phyloP scores from a whole-genome alignment of 2,888 invertebrate species.

The Osmoderma eremita region DNA sequence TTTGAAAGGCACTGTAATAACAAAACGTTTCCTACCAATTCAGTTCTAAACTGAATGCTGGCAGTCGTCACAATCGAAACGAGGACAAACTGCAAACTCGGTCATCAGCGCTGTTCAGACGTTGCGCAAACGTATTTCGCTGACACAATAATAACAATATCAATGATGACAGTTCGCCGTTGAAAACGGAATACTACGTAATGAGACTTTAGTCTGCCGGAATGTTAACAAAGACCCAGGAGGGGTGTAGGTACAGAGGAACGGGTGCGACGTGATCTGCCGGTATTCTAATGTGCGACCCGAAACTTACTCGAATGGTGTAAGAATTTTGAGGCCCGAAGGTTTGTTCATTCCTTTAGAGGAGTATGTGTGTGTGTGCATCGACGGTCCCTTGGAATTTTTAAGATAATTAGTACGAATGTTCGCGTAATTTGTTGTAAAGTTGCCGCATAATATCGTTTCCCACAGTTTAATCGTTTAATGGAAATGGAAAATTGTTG shows the following conservation, averaged over 20 bases:
- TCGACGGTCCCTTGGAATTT: slow-evolving; percentile 17
- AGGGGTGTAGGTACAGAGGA: slow-evolving; percentile 7
- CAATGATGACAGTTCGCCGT: slow-evolving; percentile 30
- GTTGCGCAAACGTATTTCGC: slow-evolving; percentile 25
- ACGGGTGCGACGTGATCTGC: slow-evolving; percentile 19
- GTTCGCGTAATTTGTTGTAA: slow-evolving; percentile 1
- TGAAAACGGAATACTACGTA: slow-evolving; percentile 24
- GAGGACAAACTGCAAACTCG: slow-evolving; percentile 23
- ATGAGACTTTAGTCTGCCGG: slow-evolving; percentile 20
- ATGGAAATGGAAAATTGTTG: neutral
- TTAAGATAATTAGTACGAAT: slow-evolving; percentile 14
- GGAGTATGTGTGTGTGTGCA: slow-evolving; percentile 9
- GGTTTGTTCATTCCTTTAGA: neutral
- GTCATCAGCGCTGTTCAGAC: slow-evolving; percentile 4
- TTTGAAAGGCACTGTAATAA: neutral
- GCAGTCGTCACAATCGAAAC: slow-evolving; percentile 23
- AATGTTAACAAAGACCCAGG: slow-evolving; percentile 28
- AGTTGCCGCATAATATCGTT: neutral
- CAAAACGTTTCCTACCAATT: slow-evolving; percentile 1
- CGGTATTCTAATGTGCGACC: slow-evolving; percentile 32
- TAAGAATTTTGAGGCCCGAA: slow-evolving; percentile 17
- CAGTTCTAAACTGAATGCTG: slow-evolving; percentile 11
- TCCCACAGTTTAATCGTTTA: slow-evolving; percentile 3
- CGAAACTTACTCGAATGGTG: slow-evolving; percentile 21
- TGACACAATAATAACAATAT: slow-evolving; percentile 34